Evolutionary conservation across 2,797 vertebrate species (phyloP).

Genomic region (Myotis vivesi): DNA sequence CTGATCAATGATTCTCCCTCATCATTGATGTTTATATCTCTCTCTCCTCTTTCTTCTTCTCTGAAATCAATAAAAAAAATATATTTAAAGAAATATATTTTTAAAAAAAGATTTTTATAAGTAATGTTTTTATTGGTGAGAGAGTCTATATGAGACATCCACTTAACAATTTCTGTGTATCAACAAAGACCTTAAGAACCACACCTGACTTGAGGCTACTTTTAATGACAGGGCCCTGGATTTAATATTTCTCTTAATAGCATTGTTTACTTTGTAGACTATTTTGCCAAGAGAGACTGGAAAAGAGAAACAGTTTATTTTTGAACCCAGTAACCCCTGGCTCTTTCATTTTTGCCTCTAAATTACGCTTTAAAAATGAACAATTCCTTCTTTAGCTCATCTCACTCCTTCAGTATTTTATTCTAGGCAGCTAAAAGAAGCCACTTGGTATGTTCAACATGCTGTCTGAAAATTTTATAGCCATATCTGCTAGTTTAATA

Average conservation of each 20-base stretch:
- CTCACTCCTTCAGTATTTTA: not conserved
- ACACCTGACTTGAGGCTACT: not conserved
- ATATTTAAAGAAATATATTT: too few species aligned
- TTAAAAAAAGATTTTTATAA: not conserved
- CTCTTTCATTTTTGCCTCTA: not conserved
- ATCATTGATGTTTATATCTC: too few species aligned
- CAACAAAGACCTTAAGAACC: not conserved
- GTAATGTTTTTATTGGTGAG: not conserved
- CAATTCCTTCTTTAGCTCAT: not conserved
- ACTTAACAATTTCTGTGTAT: not conserved
- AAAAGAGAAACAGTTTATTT: not conserved
- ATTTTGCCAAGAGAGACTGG: not conserved
- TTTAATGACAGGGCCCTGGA: not conserved
- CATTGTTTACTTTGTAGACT: not conserved
- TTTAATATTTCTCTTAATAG: slow-evolving; percentile 6
- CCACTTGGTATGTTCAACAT: not conserved
- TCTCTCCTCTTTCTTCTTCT: too few species aligned
- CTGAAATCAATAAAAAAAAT: too few species aligned
- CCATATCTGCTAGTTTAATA: not conserved
- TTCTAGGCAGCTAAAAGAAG: not conserved
- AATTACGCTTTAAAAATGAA: not conserved
- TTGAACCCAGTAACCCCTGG: not conserved
- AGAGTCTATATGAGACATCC: not conserved
- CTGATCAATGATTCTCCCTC: too few species aligned
- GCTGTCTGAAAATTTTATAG: not conserved